These are phyloP conservation scores for Hormaphis cornu DNA, from an alignment of 1,140 invertebrate species.

Conservation along the genomic window DNA sequence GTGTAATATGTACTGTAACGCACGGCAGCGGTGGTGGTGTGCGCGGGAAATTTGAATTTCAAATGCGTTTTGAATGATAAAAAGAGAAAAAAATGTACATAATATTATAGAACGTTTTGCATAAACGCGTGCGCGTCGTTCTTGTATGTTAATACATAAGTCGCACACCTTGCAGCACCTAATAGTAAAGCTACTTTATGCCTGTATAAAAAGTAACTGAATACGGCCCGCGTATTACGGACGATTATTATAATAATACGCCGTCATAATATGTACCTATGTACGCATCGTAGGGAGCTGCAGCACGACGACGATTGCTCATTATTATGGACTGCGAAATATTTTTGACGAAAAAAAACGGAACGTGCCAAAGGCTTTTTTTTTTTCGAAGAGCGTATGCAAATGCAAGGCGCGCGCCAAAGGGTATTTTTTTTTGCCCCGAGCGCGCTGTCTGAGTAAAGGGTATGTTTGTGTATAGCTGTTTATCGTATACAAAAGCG, in stretches of 20 bases:
- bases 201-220: too few relatives aligned
- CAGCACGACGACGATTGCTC: constrained; percentile 7
- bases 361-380: constrained; percentile 14
- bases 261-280: too few relatives aligned
- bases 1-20: too few relatives aligned
- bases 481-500: too few relatives aligned
- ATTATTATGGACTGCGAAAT: constrained; percentile 2
- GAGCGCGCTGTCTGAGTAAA: not conserved
- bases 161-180: not conserved
- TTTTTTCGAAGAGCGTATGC: constrained; percentile 10
- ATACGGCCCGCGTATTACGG: too few relatives aligned
- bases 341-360: not conserved
- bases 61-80: constrained; percentile 1
- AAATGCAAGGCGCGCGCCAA: not conserved
- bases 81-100: too few relatives aligned
- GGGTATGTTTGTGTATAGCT: too few relatives aligned
- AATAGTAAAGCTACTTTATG: too few relatives aligned
- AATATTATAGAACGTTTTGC: too few relatives aligned
- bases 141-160: not conserved
- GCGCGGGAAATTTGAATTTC: constrained; percentile 2
- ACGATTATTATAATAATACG: too few relatives aligned
- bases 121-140: constrained; percentile 1
- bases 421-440: not conserved
- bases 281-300: too few relatives aligned
- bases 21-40: not conserved